Base-by-base conservation (phyloP, 2,888 invertebrate species). In the Epirrhoe alternata region DNA sequence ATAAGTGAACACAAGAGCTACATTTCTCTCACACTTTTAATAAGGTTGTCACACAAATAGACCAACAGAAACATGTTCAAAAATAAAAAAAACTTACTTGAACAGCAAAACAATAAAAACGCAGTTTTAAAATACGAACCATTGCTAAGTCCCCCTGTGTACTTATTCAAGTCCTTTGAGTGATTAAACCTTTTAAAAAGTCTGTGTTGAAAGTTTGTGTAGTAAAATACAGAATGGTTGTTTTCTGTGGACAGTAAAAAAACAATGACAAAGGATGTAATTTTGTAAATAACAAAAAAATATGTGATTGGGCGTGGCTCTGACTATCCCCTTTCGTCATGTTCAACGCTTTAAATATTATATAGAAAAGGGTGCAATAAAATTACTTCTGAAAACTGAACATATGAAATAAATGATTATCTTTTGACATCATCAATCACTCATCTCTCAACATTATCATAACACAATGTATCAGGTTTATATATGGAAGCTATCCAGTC, bases 81-180 rank as follows among this genome's bases (percentile, higher is more conserved):
- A 42, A 33, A 33, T 33, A 42, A 42, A 42, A 12, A 35, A 42
- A 7, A 1, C 38, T 12, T 42, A 4, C 12, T 42, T 42, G 12
- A 24, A 1, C 24, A 42, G 38, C 4, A 33, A n/a, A 57, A 54
- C 54, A 52, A 49, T 55, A 64, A 65, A 68, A 65, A 65, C 60
- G 62, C 55, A 57, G 16, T 52, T 45, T 60, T 42, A 57, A 52
- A 57, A 61, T 42, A 58, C 49, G 10, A n/a, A 38, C 33, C 45
- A 47, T 58, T 33, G 51, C 64, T 33, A 6, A 33, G 49, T 12
- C 7, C 55, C 24, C 53, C 55, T 35, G 47, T 35, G 53, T 61
- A 24, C 24, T 24, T 24, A 58, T 65, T 57, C 30, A 17, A 64
- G 33, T 38, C 47, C 55, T 64, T 59, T 64, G 38, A 58, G 47